Evolutionary conservation across 2,113 vertebrate genomes (phyloP).

Genomic region (Scalopus aquaticus): DNA sequence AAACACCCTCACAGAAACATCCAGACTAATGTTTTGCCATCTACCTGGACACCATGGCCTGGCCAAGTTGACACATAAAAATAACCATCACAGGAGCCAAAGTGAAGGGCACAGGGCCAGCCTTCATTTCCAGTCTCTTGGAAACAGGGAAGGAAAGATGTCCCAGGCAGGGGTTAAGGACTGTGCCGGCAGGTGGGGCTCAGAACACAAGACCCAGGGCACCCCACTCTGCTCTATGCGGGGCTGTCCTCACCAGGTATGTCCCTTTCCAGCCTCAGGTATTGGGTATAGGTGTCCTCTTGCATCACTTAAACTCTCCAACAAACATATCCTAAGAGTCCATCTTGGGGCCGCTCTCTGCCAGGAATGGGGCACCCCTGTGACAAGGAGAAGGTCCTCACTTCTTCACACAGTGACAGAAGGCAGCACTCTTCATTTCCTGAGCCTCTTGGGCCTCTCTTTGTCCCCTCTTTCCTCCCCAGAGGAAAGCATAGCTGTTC

Average conservation of each 20-base stretch:
- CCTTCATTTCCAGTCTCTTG: neutral
- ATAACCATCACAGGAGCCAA: neutral
- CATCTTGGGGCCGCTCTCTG: neutral
- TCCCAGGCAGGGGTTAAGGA: neutral
- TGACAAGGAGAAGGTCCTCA: neutral
- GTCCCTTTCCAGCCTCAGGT: neutral
- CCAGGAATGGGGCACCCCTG: rapidly evolving
- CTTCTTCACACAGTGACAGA: neutral
- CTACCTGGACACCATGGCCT: neutral
- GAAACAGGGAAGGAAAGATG: neutral
- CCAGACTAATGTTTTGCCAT: neutral
- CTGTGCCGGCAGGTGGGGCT: neutral
- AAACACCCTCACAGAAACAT: neutral
- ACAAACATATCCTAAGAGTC: rapidly evolving
- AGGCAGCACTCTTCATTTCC: neutral
- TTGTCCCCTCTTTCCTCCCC: neutral
- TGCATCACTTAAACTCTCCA: neutral
- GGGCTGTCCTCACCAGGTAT: neutral
- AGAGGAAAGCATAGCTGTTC: neutral
- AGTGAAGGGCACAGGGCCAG: neutral
- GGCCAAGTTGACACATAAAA: neutral
- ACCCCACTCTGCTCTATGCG: neutral
- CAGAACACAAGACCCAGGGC: neutral
- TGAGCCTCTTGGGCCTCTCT: neutral
- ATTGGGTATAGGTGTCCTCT: neutral